Percentiles rank a stretch among this genome's conserved stretches.
Evolutionary conservation across 2,888 invertebrate genomes (phyloP).

Genomic region (Coenonympha arcania): DNA sequence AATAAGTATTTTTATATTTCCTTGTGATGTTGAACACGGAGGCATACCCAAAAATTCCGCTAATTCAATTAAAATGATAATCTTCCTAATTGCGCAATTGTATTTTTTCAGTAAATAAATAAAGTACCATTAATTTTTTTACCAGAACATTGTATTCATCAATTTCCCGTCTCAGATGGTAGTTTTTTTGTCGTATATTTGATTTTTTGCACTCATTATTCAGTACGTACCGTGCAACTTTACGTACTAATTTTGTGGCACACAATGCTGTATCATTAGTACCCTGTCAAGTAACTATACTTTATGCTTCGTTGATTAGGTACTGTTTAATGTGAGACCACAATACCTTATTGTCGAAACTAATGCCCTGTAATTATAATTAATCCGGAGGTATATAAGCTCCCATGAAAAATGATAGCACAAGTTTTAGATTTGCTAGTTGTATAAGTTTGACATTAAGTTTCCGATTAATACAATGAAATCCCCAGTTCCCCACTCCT

Average conservation of each 20-base stretch:
- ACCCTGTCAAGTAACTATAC: not conserved
- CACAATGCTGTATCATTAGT: not conserved
- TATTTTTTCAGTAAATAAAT: conserved; percentile 1
- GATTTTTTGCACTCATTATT: not conserved
- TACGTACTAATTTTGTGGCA: not conserved
- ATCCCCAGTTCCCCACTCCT: no score
- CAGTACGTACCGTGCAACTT: not conserved
- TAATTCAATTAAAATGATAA: conserved; percentile 4
- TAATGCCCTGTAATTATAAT: no score
- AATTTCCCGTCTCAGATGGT: conserved; percentile 7
- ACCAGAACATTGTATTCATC: not conserved
- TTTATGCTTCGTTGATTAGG: not conserved
- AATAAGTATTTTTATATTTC: no score
- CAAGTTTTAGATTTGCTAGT: no score
- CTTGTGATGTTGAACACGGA: not conserved
- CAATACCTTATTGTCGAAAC: not conserved
- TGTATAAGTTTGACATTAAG: no score
- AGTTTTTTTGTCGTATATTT: not conserved
- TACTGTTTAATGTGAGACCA: not conserved
- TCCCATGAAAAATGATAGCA: no score
- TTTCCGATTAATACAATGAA: no score
- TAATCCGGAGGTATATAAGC: no score
- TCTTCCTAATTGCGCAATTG: conserved; percentile 1
- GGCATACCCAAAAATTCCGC: not conserved
- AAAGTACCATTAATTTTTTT: conserved; percentile 8